phyloP scores from a whole-genome alignment of 92 coral and sea anemone species.

The Blastomussa wellsi region DNA sequence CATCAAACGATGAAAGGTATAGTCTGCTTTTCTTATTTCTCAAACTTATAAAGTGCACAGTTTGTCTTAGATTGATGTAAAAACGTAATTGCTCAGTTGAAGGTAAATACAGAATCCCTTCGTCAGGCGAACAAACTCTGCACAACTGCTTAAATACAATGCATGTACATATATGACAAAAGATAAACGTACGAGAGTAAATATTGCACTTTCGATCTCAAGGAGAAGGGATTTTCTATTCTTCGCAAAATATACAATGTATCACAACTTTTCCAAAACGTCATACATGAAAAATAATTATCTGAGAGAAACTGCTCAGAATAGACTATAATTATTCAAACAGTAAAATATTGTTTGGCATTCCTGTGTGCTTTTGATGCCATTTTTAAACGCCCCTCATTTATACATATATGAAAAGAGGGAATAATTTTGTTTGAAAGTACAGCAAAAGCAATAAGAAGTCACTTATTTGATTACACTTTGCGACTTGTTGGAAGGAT shows the following conservation, averaged over 20 bases:
- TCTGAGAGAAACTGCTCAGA: too few relatives aligned
- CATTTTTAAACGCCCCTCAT: background rate
- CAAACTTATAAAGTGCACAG: background rate
- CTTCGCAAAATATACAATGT: background rate
- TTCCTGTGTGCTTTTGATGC: background rate
- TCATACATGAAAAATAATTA: too few relatives aligned
- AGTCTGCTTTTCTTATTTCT: background rate
- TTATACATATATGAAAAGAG: background rate
- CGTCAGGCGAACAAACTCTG: background rate
- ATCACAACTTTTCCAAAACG: background rate
- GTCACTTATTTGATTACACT: background rate
- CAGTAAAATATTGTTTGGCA: background rate
- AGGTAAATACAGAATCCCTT: background rate
- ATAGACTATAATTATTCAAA: background rate
- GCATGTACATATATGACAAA: background rate
- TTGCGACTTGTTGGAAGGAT: background rate
- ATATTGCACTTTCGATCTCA: background rate
- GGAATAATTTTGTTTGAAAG: background rate
- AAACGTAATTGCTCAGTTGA: background rate
- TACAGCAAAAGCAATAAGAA: background rate
- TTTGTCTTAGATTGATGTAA: background rate
- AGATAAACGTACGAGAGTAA: background rate
- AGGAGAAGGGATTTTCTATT: background rate
- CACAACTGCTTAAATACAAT: background rate
- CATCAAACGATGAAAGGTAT: background rate